Evolutionary conservation across 2,888 invertebrate genomes (phyloP), one percentile per base, ranked within the genome.

Genomic region (Stegophylla sp.): DNA sequence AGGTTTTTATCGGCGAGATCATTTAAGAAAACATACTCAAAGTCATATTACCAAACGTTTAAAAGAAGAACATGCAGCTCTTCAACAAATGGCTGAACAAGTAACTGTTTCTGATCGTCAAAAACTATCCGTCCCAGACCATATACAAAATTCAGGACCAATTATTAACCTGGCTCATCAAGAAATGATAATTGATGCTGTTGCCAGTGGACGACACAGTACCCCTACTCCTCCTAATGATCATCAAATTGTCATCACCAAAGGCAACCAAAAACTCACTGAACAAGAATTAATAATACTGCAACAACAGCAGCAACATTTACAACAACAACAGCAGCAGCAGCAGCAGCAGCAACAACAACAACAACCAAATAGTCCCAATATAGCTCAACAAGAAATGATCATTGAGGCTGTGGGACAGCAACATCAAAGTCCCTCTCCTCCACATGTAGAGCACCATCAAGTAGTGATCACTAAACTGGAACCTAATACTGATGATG

Each of bases 1-100:
- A 87, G 89, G 89, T 12, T 95, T 95, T 87, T 94, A 95, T 87
- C 91, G 95, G 84, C 94, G 94, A 85, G 94, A 94, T 87, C 94
- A 94, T 87, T 88, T 95, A 82, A 89, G 93, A 85, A 94, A 94
- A 86, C 94, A 94, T 87, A 91, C 92, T 45, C 90, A 93, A 72
- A 93, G 93, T 83, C 94, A 94, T 87, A 89, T 92, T 84, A 90
- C 91, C 28, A 91, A 92, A 85, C 89, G 93, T 59, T 90, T 92
- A 75, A 92, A 93, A 83, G 93, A 93, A 86, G 92, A 92, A 59
- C 74, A 79, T 9, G 79, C 79, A 1, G 79, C 79, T 48, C 56
- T 82, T 53, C 83, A 83, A 43, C 79, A 71, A 71, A 63, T 79
- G 51, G 79, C 71, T n/a, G 79, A 79, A 69, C 69, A 41, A 34